Conservation (phyloP, 2,797 vertebrate species). For the Diglossa cyanea region DNA sequence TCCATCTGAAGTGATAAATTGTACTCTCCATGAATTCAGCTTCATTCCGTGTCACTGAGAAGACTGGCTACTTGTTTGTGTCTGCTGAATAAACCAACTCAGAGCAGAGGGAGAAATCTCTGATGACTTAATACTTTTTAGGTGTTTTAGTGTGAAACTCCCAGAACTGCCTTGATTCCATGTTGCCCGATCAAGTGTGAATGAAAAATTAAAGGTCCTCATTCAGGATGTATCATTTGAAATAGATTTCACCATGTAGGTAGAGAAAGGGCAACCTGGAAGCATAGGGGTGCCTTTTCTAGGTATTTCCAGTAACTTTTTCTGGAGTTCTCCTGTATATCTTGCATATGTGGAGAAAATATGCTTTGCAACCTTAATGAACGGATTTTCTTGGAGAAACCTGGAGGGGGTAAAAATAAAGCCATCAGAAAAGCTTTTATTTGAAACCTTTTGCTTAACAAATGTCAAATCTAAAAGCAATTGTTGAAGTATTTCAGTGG, state of each 20-base stretch:
- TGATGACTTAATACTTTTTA: not conserved
- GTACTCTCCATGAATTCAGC: not conserved
- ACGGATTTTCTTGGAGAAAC: slow-evolving; percentile 20
- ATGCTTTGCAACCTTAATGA: not conserved
- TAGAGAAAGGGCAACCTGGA: not conserved
- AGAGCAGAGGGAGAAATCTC: not conserved
- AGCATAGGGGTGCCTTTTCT: not conserved
- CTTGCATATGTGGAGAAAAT: not conserved
- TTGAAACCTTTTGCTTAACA: not conserved
- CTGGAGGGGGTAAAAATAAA: not conserved
- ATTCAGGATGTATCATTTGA: not conserved
- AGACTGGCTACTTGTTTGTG: slow-evolving; percentile 69
- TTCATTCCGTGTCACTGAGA: not conserved
- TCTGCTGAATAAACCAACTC: slow-evolving; percentile 43
- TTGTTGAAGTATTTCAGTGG: slow-evolving; percentile 12
- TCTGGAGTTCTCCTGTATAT: not conserved
- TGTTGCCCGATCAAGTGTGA: not conserved
- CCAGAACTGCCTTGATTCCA: not conserved
- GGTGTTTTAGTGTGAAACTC: not conserved
- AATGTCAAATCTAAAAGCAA: not conserved
- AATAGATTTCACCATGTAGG: not conserved
- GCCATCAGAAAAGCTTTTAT: not conserved
- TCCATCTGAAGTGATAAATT: not conserved
- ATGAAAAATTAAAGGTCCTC: not conserved
- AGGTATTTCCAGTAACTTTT: not conserved